phyloP scores from a whole-genome alignment of 2,888 invertebrate genomes.

The Chrysotoxum bicinctum region DNA sequence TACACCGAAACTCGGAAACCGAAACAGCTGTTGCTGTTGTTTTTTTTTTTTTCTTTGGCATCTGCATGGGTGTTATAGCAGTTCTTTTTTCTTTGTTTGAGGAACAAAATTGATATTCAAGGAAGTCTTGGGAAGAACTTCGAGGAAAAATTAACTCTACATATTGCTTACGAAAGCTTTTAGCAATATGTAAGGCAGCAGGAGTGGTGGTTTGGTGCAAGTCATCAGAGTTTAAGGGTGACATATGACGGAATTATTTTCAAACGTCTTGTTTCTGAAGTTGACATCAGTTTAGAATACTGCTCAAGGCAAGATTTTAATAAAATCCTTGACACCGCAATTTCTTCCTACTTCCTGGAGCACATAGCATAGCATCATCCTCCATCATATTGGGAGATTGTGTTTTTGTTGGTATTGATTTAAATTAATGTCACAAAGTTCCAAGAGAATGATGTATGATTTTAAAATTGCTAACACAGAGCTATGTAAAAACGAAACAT shows the following conservation, averaged over 20 bases:
- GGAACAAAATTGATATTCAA: slow-evolving; percentile 55
- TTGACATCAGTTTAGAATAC: slow-evolving; percentile 14
- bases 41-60: slow-evolving; percentile 7
- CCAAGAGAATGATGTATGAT: not conserved
- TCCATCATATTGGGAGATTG: not conserved
- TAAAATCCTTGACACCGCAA: slow-evolving; percentile 10
- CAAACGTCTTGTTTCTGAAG: slow-evolving; percentile 31
- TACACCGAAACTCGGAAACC: slow-evolving; percentile 41
- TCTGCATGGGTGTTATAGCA: slow-evolving; percentile 23
- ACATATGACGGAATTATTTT: slow-evolving; percentile 60
- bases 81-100: not conserved
- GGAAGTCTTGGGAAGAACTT: slow-evolving; percentile 19
- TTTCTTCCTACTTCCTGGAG: not conserved
- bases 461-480: not conserved
- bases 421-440: slow-evolving; percentile 16
- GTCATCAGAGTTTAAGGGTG: slow-evolving; percentile 18
- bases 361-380: not conserved
- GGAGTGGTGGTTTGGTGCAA: not conserved
- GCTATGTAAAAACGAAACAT: not conserved
- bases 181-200: not conserved
- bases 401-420: slow-evolving; percentile 6
- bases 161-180: slow-evolving; percentile 21
- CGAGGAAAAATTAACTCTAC: slow-evolving; percentile 53
- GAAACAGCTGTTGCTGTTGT: slow-evolving; percentile 63
- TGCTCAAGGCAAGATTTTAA: slow-evolving; percentile 6